Conservation (phyloP, 30 jellyfish, hydroid and myxozoan species). For the Turritopsis rubra region DNA sequence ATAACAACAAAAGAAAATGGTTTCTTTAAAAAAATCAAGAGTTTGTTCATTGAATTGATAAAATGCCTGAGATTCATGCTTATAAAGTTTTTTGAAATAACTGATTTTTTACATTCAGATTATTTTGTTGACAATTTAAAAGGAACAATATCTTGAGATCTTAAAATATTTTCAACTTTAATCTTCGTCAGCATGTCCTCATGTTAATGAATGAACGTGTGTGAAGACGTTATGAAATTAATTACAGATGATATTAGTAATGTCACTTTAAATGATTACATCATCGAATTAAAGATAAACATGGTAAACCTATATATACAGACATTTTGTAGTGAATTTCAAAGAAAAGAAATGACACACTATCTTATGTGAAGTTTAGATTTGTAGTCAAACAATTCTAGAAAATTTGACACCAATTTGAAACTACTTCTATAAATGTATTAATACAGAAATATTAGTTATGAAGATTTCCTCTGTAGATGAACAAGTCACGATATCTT, state of each 20-base stretch:
- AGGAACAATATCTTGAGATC: background rate
- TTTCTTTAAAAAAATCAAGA: background rate
- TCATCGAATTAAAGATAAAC: background rate
- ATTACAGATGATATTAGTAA: background rate
- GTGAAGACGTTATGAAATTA: background rate
- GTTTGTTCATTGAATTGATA: background rate
- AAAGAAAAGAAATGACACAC: background rate
- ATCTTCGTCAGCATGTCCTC: background rate
- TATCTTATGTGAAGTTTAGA: background rate
- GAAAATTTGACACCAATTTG: no score
- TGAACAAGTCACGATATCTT: no score
- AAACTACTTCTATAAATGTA: no score
- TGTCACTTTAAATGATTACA: background rate
- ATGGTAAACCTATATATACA: background rate
- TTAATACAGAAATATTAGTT: no score
- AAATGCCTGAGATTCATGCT: background rate
- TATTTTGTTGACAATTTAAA: background rate
- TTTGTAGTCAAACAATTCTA: no score
- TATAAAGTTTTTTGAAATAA: background rate
- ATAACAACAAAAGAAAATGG: background rate
- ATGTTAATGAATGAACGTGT: background rate
- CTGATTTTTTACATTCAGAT: background rate
- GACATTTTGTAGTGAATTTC: background rate
- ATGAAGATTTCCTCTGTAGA: no score
- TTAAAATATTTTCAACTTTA: background rate